Conservation (phyloP, 2,797 vertebrate species). For the Sebastes umbrosus region DNA sequence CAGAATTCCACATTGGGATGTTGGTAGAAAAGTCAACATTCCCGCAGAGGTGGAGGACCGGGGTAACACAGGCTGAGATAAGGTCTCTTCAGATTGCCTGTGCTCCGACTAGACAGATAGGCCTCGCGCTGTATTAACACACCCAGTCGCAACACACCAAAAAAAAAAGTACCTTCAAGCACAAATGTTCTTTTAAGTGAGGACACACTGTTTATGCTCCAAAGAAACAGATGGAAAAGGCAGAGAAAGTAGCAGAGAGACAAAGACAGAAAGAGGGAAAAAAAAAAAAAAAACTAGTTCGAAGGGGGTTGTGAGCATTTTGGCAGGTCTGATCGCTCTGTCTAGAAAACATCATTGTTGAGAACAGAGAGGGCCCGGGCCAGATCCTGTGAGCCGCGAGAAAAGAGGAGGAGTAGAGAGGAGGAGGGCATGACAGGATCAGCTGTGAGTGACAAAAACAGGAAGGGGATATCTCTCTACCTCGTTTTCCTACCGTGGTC, state of each 20-base stretch:
- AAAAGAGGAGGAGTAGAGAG: slow-evolving; percentile 62
- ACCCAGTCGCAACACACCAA: slow-evolving; percentile 12
- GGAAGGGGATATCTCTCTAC: slow-evolving; percentile 83
- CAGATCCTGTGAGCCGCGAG: slow-evolving; percentile 67
- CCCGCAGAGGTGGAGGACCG: slow-evolving; percentile 50
- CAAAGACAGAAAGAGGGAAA: neutral
- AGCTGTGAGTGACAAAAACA: slow-evolving; percentile 84
- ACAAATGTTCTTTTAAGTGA: neutral
- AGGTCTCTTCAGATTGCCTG: slow-evolving; percentile 43
- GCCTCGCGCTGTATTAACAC: slow-evolving; percentile 20
- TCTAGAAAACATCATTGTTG: slow-evolving; percentile 72
- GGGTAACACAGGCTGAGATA: slow-evolving; percentile 48
- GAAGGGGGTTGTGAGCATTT: slow-evolving; percentile 44
- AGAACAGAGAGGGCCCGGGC: slow-evolving; percentile 55
- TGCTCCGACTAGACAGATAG: slow-evolving; percentile 23
- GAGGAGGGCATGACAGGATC: slow-evolving; percentile 76
- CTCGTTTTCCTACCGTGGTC: slow-evolving; percentile 76
- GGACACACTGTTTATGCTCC: neutral
- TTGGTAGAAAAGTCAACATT: slow-evolving; percentile 81
- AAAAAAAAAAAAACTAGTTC: neutral
- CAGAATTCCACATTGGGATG: slow-evolving; percentile 81
- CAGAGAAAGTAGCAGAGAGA: slow-evolving; percentile 8
- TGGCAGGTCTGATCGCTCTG: slow-evolving; percentile 50
- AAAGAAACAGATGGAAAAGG: slow-evolving; percentile 12
- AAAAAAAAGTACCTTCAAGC: neutral